Percentiles rank a stretch among this genome's conserved stretches.
phyloP scores from a whole-genome alignment of 2,888 invertebrate genomes.

The Lampropteryx suffumata region DNA sequence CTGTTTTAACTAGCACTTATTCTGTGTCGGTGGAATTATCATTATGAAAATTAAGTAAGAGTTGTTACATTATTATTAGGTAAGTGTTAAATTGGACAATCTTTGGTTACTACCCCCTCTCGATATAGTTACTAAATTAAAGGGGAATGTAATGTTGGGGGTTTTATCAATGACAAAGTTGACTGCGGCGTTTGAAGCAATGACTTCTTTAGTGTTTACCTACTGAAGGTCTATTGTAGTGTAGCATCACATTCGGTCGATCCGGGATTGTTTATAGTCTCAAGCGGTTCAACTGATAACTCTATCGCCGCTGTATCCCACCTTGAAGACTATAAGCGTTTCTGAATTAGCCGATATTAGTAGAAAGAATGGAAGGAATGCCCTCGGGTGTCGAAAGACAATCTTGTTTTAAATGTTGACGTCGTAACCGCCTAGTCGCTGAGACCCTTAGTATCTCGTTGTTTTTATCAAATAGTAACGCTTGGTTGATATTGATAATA shows the following conservation, averaged over 20 bases:
- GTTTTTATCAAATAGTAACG: constrained; percentile 70
- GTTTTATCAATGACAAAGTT: constrained; percentile 83
- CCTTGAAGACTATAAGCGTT: constrained; percentile 73
- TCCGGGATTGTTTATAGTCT: constrained; percentile 69
- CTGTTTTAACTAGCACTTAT: constrained; percentile 83
- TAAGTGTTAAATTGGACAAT: constrained; percentile 83
- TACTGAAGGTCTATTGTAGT: constrained; percentile 51
- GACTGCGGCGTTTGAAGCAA: constrained; percentile 71
- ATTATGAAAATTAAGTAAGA: constrained; percentile 80
- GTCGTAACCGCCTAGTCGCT: constrained; percentile 82
- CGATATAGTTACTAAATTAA: constrained; percentile 73
- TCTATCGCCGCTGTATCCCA: constrained; percentile 7
- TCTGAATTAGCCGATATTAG: constrained; percentile 36
- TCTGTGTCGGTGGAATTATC: constrained; percentile 82
- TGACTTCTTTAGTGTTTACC: constrained; percentile 48
- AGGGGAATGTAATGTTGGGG: constrained; percentile 80
- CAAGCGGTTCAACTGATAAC: constrained; percentile 50
- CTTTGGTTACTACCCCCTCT: constrained; percentile 81
- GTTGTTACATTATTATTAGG: constrained; percentile 83
- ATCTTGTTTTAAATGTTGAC: constrained; percentile 49
- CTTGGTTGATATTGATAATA: constrained; percentile 77
- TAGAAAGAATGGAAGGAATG: constrained; percentile 37
- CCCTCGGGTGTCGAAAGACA: constrained; percentile 55
- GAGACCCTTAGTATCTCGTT: constrained; percentile 73
- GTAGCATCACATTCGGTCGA: constrained; percentile 57